These are phyloP conservation scores for Chelonus formosanus DNA, from an alignment of 2,888 invertebrate genomes.

Conservation along the genomic window DNA sequence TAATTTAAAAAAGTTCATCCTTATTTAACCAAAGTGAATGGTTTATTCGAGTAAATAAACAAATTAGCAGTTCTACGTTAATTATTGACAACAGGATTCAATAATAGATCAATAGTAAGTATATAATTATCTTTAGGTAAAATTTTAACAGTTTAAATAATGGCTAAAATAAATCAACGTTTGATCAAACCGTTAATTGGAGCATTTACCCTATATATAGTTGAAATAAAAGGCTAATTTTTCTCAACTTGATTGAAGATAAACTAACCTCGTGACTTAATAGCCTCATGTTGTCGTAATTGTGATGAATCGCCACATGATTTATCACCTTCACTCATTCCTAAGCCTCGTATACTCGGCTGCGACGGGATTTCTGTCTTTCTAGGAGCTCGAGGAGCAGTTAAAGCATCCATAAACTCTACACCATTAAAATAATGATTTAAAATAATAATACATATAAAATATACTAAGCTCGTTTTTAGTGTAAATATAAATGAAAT, in stretches of 20 bases:
- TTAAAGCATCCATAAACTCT: slow-evolving; percentile 98
- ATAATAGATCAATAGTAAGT: too few species aligned
- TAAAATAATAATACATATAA: too few species aligned
- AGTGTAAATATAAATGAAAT: too few species aligned
- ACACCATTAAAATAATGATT: slow-evolving; percentile 32
- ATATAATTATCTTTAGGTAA: background rate
- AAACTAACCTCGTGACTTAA: slow-evolving; percentile 57
- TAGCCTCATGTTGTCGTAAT: slow-evolving; percentile 52
- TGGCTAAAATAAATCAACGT: too few species aligned
- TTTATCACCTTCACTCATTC: slow-evolving; percentile 81
- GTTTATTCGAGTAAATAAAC: too few species aligned
- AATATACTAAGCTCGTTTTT: too few species aligned
- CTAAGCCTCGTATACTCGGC: slow-evolving; percentile 94
- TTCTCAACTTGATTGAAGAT: slow-evolving; percentile 5
- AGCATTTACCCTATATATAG: too few species aligned
- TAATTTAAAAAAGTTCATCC: background rate
- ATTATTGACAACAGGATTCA: too few species aligned
- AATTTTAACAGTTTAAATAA: background rate
- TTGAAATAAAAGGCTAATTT: too few species aligned
- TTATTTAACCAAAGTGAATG: too few species aligned
- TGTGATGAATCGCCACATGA: slow-evolving; percentile 56
- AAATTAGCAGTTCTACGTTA: too few species aligned
- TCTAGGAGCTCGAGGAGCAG: slow-evolving; percentile 83
- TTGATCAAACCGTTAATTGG: too few species aligned
- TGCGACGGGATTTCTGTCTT: slow-evolving; percentile 62